Evolutionary conservation across 1,140 invertebrate genomes (phyloP).

Genomic region (Drosophila nannoptera): DNA sequence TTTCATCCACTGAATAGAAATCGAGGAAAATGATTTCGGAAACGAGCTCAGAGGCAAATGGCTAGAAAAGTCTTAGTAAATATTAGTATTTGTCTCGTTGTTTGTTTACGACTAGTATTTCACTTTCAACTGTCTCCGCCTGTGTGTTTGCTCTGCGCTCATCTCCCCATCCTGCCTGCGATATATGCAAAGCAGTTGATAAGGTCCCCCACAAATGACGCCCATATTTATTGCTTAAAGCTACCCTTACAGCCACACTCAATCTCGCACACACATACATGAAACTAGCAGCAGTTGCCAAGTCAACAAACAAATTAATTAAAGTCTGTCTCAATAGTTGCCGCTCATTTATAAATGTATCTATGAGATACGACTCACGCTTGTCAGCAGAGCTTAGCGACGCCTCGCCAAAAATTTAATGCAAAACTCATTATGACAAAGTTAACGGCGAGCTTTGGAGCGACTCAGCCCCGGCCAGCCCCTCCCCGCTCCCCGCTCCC

Average conservation of each 20-base stretch:
- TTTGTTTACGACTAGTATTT: constrained; percentile 37
- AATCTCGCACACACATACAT: not conserved
- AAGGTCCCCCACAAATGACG: constrained; percentile 53
- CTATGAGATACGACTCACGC: constrained; percentile 57
- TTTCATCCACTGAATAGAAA: not conserved
- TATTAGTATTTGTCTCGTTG: constrained; percentile 14
- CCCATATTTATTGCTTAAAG: constrained; percentile 46
- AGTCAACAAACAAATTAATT: constrained; percentile 78
- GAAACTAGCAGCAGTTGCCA: constrained; percentile 55
- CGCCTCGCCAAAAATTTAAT: constrained; percentile 70
- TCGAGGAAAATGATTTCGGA: not conserved
- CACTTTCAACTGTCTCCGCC: constrained; percentile 34
- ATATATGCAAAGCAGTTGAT: constrained; percentile 70
- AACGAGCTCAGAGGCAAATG: constrained; percentile 12
- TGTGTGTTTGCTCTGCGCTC: constrained; percentile 4
- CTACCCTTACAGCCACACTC: not conserved
- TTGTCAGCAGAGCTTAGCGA: constrained; percentile 70
- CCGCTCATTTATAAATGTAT: constrained; percentile 50
- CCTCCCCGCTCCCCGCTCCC: not conserved
- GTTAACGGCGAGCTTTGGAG: constrained; percentile 65
- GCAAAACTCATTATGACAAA: constrained; percentile 76
- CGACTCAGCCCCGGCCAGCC: not conserved
- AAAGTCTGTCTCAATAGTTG: constrained; percentile 73
- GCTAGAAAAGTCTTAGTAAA: constrained; percentile 30
- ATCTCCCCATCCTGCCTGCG: constrained; percentile 33